Percentiles rank a stretch among this genome's conserved stretches.
Evolutionary conservation across 2,113 vertebrate species (phyloP).

Genomic region (Caranx ignobilis): DNA sequence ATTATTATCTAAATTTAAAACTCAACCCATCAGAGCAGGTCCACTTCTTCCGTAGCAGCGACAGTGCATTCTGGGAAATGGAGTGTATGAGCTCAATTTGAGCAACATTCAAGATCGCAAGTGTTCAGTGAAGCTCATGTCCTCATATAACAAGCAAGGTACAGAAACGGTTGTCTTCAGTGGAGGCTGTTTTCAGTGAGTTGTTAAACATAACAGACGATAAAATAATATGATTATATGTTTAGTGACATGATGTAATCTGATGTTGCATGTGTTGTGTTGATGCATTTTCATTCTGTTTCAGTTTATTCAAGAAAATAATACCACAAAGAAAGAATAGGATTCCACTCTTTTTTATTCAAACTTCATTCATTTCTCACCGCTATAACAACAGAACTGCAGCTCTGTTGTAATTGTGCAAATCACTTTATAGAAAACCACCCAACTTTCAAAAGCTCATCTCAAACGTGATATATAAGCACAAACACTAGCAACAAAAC

Average conservation of each 20-base stretch:
- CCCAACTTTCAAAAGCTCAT: neutral
- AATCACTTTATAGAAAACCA: neutral
- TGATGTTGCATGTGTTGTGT: neutral
- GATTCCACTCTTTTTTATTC: conserved; percentile 47
- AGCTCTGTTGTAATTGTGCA: conserved; percentile 24
- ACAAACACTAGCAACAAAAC: conserved; percentile 12
- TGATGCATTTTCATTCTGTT: neutral
- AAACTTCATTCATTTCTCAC: conserved; percentile 20
- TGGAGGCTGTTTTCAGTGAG: neutral
- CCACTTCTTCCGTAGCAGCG: conserved; percentile 8
- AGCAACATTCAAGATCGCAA: conserved; percentile 53
- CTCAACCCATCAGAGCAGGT: neutral
- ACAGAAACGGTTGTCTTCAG: neutral
- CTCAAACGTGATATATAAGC: conserved; percentile 9
- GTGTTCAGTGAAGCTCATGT: neutral
- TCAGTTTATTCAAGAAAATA: neutral
- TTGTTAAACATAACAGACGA: neutral
- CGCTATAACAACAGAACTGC: conserved; percentile 18
- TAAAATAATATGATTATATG: neutral
- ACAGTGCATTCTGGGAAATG: conserved; percentile 48
- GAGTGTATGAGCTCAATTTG: neutral
- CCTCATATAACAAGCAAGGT: neutral
- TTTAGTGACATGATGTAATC: neutral
- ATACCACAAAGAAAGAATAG: neutral
- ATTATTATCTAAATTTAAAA: neutral